phyloP scores from a whole-genome alignment of 2,888 invertebrate species.

The Melinopterus prodromus region DNA sequence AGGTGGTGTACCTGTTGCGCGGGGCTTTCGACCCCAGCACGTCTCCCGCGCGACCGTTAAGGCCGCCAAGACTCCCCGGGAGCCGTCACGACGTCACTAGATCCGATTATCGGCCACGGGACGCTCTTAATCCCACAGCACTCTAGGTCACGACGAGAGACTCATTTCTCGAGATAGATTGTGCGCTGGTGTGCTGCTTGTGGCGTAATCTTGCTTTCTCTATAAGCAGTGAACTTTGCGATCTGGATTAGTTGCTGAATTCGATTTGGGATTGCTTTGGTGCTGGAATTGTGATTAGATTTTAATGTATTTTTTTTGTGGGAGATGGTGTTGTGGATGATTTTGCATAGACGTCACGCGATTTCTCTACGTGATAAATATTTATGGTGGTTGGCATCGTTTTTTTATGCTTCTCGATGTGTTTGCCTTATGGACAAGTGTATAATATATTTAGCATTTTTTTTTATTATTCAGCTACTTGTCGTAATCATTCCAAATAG shows the following conservation, averaged over 20 bases:
- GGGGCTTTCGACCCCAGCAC: background rate
- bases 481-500: no score
- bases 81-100: slow-evolving; percentile 4
- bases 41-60: background rate
- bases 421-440: no score
- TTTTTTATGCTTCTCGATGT: no score
- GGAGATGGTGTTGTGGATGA: no score
- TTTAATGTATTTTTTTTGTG: background rate
- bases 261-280: background rate
- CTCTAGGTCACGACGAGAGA: background rate
- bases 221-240: background rate
- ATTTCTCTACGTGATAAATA: no score
- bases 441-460: no score
- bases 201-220: background rate
- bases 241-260: background rate
- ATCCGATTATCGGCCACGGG: background rate
- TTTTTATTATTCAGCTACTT: no score
- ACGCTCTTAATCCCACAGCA: background rate
- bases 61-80: background rate
- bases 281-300: background rate
- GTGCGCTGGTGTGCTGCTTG: background rate
- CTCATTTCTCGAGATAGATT: background rate
- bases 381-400: no score
- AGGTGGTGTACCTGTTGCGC: slow-evolving; percentile 4
- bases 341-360: no score